A percentile compares a stretch with the other conserved stretches of the same genome.
phyloP scores from a whole-genome alignment of 2,797 vertebrate genomes.

The Streptopelia turtur region DNA sequence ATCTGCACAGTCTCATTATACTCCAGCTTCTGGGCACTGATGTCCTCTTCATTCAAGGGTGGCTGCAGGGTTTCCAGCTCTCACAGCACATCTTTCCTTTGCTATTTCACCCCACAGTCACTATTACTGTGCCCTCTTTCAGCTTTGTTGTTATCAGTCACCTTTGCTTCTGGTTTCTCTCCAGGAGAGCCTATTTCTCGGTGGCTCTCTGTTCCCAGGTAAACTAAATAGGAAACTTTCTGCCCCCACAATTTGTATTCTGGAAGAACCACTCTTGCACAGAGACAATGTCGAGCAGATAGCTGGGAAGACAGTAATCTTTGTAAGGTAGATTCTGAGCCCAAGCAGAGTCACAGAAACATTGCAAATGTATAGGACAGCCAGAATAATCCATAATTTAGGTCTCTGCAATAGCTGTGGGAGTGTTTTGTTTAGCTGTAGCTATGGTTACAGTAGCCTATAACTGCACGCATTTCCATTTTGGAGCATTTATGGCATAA shows the following conservation, averaged over 20 bases:
- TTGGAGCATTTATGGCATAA: neutral
- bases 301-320: neutral
- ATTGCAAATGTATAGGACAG: neutral
- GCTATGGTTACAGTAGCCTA: neutral
- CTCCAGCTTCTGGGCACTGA: neutral
- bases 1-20: neutral
- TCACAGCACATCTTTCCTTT: neutral
- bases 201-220: neutral
- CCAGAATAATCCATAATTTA: neutral
- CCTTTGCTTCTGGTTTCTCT: neutral
- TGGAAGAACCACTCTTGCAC: neutral
- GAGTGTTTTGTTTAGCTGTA: slow-evolving; percentile 54
- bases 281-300: neutral
- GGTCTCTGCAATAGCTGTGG: neutral
- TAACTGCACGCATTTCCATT: neutral
- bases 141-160: neutral
- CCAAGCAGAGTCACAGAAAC: neutral
- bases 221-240: neutral
- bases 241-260: neutral
- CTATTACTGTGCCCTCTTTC: neutral
- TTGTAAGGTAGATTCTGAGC: neutral
- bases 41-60: neutral
- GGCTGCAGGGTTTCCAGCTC: neutral
- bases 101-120: neutral
- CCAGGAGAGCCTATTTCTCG: neutral